Evolutionary conservation across 2,888 invertebrate species (phyloP), one percentile per base, ranked within the genome.

Genomic region (Sinotaia quadrata): DNA sequence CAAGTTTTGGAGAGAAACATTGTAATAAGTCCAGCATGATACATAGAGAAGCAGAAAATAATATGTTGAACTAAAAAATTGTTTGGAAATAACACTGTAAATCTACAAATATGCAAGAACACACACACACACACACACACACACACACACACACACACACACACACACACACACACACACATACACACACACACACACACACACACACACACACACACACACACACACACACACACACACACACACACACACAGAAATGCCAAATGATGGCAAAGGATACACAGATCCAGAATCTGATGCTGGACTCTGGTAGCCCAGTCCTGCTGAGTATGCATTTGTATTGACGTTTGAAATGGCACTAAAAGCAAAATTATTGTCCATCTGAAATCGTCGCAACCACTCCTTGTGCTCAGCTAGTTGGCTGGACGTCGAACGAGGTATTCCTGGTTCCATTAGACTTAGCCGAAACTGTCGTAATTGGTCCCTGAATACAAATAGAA

Each of bases 391-490:
- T 33, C 76, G 75, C 60, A 84, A 71, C 84, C 84, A 84, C 34
- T 82, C 81, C 63, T 80, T 79, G 72, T 84, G 83, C 67, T 83
- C 81, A 4, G 76, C 73, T 24, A 84, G 73, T 69, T 78, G 72
- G n/a, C 79, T 78, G n/a, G 80, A 78, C 36, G 75, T 65, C 21
- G 51, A 67, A 15, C 58, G 63, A 47, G 57, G 66, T 10, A 47
- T 47, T 0, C 69, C 66, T 4, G 71, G 62, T 36, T 78, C 77
- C 18, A 74, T 67, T 51, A 81, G 68, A 51, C 76, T 80, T 49
- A 79, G 57, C 29, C 80, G 70, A 52, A 78, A 78, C 56, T 82
- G 78, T n/a, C 82, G 63, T 52, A 83, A 52, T 68, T 83, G 81
- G 24, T 84, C 84, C 60, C 84, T 84, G 77, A 10, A 33, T 10